Conservation (phyloP, 2,113 vertebrate genomes). For the Colius striatus region DNA sequence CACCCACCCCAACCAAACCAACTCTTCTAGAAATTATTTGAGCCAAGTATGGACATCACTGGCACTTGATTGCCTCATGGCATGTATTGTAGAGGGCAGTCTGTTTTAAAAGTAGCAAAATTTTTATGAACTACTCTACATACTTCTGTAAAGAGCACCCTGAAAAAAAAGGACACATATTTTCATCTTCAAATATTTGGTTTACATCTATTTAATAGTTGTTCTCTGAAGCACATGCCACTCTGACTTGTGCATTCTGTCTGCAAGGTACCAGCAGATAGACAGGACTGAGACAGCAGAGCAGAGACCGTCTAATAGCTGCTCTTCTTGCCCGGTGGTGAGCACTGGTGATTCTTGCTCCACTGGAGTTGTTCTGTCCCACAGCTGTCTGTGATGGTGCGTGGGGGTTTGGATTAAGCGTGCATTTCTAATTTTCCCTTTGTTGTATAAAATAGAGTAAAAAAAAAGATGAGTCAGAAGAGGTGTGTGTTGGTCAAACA, state of each 20-base stretch:
- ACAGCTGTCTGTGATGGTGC: not conserved
- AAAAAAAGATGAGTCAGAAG: not conserved
- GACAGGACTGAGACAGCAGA: not conserved
- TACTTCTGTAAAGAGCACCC: not conserved
- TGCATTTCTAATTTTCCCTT: not conserved
- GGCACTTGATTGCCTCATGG: not conserved
- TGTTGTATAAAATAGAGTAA: not conserved
- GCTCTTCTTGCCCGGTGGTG: rapidly evolving
- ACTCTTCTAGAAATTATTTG: not conserved
- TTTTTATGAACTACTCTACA: not conserved
- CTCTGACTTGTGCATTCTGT: not conserved
- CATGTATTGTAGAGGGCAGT: not conserved
- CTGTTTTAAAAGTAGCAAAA: not conserved
- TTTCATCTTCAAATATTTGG: not conserved
- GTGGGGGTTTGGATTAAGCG: not conserved
- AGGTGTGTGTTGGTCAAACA: conserved; percentile 5
- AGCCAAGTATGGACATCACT: not conserved
- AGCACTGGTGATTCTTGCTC: not conserved
- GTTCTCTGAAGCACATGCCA: not conserved
- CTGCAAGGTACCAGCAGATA: not conserved
- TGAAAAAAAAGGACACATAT: not conserved
- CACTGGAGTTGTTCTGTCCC: not conserved
- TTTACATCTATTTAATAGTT: not conserved
- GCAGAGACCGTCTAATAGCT: not conserved
- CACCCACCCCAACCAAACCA: no score